Evolutionary conservation across 2,888 invertebrate species (phyloP).

Genomic region (Spilosoma lubricipeda): DNA sequence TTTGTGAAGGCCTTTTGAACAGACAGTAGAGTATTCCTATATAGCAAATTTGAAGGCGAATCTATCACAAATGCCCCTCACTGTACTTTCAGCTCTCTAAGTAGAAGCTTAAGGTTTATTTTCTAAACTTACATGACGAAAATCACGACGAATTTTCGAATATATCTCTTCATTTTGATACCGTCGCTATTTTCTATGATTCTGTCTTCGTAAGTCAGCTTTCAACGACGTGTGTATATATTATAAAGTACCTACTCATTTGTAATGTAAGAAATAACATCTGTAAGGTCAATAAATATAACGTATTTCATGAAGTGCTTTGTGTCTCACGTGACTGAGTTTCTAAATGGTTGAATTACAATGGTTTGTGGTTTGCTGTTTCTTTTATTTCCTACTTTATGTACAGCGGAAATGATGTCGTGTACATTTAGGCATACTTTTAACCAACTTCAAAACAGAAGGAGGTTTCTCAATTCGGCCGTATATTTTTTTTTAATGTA

Average conservation of each 20-base stretch:
- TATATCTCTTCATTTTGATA: conserved; percentile 41
- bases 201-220: conserved; percentile 31
- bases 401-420: background rate
- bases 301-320: background rate
- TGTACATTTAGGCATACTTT: background rate
- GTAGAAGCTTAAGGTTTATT: conserved; percentile 24
- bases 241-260: conserved; percentile 6
- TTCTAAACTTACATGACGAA: conserved; percentile 6
- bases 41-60: conserved; percentile 24
- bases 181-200: conserved; percentile 32
- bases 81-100: conserved; percentile 26
- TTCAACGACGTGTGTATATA: conserved; percentile 24
- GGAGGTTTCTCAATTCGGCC: no score
- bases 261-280: conserved; percentile 4
- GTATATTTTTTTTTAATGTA: no score
- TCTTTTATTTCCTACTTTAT: background rate
- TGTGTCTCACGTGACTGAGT: background rate
- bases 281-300: conserved; percentile 1
- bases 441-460: no score
- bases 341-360: conserved; percentile 1
- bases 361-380: background rate
- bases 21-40: conserved; percentile 25
- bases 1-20: conserved; percentile 34
- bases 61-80: conserved; percentile 17
- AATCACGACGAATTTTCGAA: conserved; percentile 24